phyloP scores from a whole-genome alignment of 2,113 vertebrate genomes.

The Lagopus leucura region DNA sequence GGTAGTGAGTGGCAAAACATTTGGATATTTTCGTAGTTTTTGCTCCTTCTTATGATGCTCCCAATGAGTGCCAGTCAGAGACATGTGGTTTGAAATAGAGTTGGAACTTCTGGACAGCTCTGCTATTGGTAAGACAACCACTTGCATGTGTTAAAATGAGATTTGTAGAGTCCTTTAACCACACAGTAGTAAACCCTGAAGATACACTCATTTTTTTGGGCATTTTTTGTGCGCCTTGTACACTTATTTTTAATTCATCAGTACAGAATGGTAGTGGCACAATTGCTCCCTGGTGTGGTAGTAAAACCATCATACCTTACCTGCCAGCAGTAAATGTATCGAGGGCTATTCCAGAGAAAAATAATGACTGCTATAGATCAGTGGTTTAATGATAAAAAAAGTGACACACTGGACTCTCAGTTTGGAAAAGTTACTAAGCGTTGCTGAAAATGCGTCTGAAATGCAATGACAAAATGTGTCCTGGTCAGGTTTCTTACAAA shows the following conservation, averaged over 20 bases:
- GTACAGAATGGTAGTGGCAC: background rate
- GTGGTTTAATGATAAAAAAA: conserved; percentile 28
- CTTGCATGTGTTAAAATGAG: accelerated
- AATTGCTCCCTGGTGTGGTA: background rate
- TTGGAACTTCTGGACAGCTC: background rate
- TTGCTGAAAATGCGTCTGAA: conserved; percentile 11
- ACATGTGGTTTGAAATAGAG: background rate
- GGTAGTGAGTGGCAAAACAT: background rate
- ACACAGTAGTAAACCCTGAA: background rate
- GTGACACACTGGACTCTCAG: background rate
- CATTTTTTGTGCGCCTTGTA: background rate
- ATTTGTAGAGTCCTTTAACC: background rate
- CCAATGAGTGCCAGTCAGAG: background rate
- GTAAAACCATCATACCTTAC: background rate
- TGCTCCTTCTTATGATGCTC: background rate
- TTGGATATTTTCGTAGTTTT: background rate
- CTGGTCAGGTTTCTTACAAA: background rate
- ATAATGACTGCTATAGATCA: background rate
- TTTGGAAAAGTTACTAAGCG: conserved; percentile 29
- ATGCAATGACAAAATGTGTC: background rate
- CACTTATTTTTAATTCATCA: background rate
- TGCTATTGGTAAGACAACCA: background rate
- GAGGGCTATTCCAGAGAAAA: background rate
- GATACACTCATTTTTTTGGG: background rate
- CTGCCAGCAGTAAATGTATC: background rate